phyloP scores from a whole-genome alignment of 2,888 invertebrate species.

The Leptopilina drosophilae region DNA sequence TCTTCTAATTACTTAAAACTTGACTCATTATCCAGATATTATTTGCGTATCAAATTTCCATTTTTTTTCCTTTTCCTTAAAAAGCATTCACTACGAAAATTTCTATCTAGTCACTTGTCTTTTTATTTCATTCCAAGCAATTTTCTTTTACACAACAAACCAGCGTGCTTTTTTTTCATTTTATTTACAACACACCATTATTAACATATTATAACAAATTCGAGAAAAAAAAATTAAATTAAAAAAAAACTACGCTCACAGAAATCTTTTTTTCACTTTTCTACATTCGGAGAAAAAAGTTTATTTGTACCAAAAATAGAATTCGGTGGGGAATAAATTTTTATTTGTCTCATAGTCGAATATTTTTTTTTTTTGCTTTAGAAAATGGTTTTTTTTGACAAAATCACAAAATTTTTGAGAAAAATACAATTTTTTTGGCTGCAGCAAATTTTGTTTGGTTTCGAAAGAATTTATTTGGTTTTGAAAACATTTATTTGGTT shows the following conservation, averaged over 20 bases:
- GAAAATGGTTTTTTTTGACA: too few relatives aligned
- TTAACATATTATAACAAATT: conserved; percentile 20
- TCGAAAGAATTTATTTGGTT: too few relatives aligned
- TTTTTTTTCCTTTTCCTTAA: neutral
- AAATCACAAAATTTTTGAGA: too few relatives aligned
- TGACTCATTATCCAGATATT: conserved; percentile 12
- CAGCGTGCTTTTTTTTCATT: neutral
- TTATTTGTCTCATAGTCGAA: too few relatives aligned
- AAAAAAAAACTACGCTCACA: conserved; percentile 24
- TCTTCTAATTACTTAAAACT: conserved; percentile 29
- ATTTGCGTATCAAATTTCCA: neutral
- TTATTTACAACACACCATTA: conserved; percentile 34
- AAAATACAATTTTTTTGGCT: too few relatives aligned
- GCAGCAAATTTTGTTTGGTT: too few relatives aligned
- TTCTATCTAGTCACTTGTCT: conserved; percentile 26
- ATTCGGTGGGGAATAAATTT: too few relatives aligned
- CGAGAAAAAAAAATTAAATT: neutral
- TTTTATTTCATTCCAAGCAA: conserved; percentile 11
- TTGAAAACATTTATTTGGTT: too few relatives aligned
- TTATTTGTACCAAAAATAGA: too few relatives aligned
- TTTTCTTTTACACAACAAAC: conserved; percentile 1
- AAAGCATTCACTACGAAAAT: conserved; percentile 16
- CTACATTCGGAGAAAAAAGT: too few relatives aligned
- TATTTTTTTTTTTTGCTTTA: too few relatives aligned
- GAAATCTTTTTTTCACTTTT: neutral